Base-by-base conservation (phyloP, 2,113 vertebrate genomes). In the Chinchilla lanigera region DNA sequence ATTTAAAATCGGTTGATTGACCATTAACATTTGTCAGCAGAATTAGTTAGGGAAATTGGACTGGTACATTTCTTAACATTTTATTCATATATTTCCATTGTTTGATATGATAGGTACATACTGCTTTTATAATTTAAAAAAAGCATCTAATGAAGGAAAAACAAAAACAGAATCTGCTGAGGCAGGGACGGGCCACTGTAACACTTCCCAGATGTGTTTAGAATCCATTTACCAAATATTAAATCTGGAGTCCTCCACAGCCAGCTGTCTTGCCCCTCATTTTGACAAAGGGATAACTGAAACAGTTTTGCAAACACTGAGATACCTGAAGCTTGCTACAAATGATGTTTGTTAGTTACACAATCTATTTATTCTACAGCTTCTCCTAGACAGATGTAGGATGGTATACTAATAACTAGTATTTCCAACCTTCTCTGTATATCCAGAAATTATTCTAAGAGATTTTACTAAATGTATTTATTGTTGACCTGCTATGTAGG, bases 1-100 rank as follows among this genome's bases (percentile, higher is more conserved):
- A 81, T 89, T 89, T 73, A 73, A 85, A 92, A 17, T 73, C 13
- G 75, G 50, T 75, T 81, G 50, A 73, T 17, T 58, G 73, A 52
- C 10, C 56, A 88, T 67, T 92, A 73, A 44, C 7, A 95, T 63
- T 75, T 50, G 33, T 50, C 71, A 83, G 26, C 3, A 52, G 20
- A 82, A 71, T 44, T 85, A 54, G 17, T 44, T 85, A 54, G 17
- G 3, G 28, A 73, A 92, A n/a, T 1, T 50, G 35, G 30, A 3
- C 71, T 82, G 41, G 6, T 50, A 38, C 11, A 78, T 87, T 78
- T 83, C 73, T 93, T 26, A 90, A 58, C 14, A 69, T 67, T 52
- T 54, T 71, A 44, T 52, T 87, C 14, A 35, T 14, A 67, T 41
- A 78, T 50, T 30, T 84, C 24, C 82, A 52, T 71, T 78, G 58